phyloP scores from a whole-genome alignment of 37 sponge, comb jelly and placozoan genomes.

The Mnemiopsis leidyi region DNA sequence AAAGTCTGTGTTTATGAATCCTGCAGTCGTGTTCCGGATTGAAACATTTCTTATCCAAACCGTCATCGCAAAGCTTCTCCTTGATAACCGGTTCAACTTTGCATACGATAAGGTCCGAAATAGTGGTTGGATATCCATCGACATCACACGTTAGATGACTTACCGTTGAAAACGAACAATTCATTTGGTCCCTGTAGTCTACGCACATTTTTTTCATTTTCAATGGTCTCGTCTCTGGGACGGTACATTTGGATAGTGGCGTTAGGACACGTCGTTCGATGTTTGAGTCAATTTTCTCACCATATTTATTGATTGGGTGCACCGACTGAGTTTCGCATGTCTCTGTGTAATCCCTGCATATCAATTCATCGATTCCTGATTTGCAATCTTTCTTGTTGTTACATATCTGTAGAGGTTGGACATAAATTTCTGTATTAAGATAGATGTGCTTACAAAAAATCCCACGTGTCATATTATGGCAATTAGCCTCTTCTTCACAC shows the following conservation, averaged over 20 bases:
- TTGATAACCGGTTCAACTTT: not conserved
- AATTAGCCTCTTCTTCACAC: not conserved
- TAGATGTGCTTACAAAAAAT: not conserved
- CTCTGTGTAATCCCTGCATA: not conserved
- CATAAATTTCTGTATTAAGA: not conserved
- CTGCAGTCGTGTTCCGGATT: not conserved
- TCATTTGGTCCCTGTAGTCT: slow-evolving; percentile 20
- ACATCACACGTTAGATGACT: not conserved
- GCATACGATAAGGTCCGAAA: not conserved
- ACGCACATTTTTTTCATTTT: not conserved
- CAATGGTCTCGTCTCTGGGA: not conserved
- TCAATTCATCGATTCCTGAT: not conserved
- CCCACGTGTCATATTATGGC: not conserved
- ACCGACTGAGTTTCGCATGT: not conserved
- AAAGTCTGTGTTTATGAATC: slow-evolving; percentile 17
- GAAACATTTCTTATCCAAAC: not conserved
- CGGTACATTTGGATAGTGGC: not conserved
- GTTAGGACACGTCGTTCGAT: not conserved
- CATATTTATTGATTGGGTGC: not conserved
- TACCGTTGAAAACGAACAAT: not conserved
- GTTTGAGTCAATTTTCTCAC: not conserved
- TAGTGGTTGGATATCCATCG: not conserved
- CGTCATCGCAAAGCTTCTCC: not conserved
- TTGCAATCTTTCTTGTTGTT: not conserved
- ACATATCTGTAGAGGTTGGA: not conserved